Conservation (phyloP, 2,797 vertebrate genomes). For the Danionella dracula region DNA sequence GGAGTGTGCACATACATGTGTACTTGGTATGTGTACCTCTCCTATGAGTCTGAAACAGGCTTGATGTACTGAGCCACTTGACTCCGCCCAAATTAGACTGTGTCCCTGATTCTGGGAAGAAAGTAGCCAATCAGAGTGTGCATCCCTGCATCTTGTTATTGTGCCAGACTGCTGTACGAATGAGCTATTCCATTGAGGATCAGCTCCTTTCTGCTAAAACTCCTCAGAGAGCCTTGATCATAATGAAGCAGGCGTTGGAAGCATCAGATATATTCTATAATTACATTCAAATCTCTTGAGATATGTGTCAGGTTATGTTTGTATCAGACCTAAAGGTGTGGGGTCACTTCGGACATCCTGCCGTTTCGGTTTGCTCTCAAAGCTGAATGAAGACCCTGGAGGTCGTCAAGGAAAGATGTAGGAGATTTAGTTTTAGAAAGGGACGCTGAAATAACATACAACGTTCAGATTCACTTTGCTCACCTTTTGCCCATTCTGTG, state of each 20-base stretch:
- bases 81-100: conserved; percentile 62
- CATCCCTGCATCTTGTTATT: conserved; percentile 29
- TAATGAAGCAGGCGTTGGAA: neutral
- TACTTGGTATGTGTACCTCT: conserved; percentile 62
- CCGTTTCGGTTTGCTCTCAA: conserved; percentile 85
- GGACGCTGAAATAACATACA: no score
- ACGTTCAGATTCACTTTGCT: neutral
- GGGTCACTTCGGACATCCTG: conserved; percentile 91
- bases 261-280: neutral
- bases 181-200: neutral
- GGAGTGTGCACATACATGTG: conserved; percentile 36
- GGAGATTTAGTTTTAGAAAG: no score
- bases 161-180: neutral
- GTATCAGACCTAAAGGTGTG: conserved; percentile 63
- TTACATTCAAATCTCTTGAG: neutral
- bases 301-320: neutral
- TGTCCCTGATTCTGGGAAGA: conserved; percentile 50
- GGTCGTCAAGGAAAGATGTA: conserved; percentile 25
- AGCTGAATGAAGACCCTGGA: conserved; percentile 81
- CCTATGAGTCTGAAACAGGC: conserved; percentile 64
- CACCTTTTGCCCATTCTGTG: conserved; percentile 11
- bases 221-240: neutral
- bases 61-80: conserved; percentile 69
- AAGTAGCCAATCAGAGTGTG: conserved; percentile 34
- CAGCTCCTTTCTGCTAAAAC: neutral